Conservation (phyloP, 2,113 vertebrate genomes). For the Scatophagus argus region DNA sequence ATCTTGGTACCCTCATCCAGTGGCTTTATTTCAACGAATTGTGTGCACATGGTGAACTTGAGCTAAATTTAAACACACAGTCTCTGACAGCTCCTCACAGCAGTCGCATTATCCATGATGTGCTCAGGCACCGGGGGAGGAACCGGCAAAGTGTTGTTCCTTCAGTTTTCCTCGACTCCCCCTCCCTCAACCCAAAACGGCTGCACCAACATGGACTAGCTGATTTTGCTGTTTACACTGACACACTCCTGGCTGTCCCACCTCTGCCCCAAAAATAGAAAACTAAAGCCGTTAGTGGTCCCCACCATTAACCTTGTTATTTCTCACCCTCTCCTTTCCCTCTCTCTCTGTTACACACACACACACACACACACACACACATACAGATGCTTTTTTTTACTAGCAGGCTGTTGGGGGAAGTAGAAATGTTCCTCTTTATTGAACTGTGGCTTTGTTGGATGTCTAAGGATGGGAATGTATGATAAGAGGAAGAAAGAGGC, state of each 20-base stretch:
- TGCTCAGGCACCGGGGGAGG: conserved; percentile 16
- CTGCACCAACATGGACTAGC: conserved; percentile 10
- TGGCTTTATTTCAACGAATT: conserved; percentile 39
- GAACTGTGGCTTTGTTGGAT: conserved; percentile 63
- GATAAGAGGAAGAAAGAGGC: conserved; percentile 71
- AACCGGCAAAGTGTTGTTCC: conserved; percentile 40
- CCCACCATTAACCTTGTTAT: conserved; percentile 59
- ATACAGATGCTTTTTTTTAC: conserved; percentile 39
- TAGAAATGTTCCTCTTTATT: conserved; percentile 61
- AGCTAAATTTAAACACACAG: conserved; percentile 68
- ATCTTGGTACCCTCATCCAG: conserved; percentile 34
- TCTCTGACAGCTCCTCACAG: conserved; percentile 53
- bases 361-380: conserved; percentile 22
- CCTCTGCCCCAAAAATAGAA: conserved; percentile 46
- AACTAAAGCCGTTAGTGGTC: conserved; percentile 44
- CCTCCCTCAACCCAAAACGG: not conserved
- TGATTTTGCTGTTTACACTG: conserved; percentile 48
- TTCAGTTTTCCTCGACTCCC: conserved; percentile 27
- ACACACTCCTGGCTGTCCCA: conserved; percentile 26
- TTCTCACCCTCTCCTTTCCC: conserved; percentile 42
- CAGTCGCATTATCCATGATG: conserved; percentile 55
- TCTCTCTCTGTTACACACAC: conserved; percentile 12
- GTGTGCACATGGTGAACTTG: conserved; percentile 22
- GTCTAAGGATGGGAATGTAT: conserved; percentile 67
- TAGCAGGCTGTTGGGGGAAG: conserved; percentile 48